Percentiles rank a stretch among this genome's conserved stretches.
Conservation (phyloP, 2,888 invertebrate genomes). For the Periphyllus acericola region DNA sequence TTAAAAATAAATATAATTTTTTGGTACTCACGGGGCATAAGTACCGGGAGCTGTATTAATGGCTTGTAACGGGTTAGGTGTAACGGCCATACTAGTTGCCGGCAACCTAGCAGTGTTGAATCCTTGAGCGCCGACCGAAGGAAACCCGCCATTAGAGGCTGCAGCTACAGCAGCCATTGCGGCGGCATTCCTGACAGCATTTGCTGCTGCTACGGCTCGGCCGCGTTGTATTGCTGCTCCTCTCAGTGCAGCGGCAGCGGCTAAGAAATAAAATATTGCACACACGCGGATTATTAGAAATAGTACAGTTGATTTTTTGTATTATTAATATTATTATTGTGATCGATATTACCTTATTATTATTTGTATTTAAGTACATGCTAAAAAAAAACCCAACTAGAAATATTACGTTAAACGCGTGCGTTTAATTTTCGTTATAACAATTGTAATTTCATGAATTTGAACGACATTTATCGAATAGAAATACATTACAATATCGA, state of each 20-base stretch:
- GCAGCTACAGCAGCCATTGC: slow-evolving; percentile 74
- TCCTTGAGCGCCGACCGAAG: slow-evolving; percentile 35
- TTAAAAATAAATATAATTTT: neutral
- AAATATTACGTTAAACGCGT: no score
- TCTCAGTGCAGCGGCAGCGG: slow-evolving; percentile 81
- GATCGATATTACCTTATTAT: neutral
- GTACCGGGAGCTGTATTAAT: slow-evolving; percentile 77
- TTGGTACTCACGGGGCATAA: slow-evolving; percentile 61
- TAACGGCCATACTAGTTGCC: slow-evolving; percentile 76
- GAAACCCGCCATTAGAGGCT: slow-evolving; percentile 67
- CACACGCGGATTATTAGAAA: slow-evolving; percentile 33
- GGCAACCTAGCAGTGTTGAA: slow-evolving; percentile 67
- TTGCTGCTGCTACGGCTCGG: slow-evolving; percentile 70
- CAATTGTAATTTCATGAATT: no score
- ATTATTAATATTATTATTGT: neutral
- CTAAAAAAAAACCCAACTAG: slow-evolving; percentile 18
- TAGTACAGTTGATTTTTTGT: neutral
- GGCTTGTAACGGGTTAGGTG: slow-evolving; percentile 75
- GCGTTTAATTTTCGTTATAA: no score
- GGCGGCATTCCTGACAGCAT: slow-evolving; percentile 72
- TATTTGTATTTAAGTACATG: slow-evolving; percentile 7
- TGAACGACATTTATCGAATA: no score
- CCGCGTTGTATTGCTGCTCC: slow-evolving; percentile 84
- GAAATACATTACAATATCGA: neutral
- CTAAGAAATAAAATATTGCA: slow-evolving; percentile 68